A percentile compares a stretch with the other conserved stretches of the same genome.
These are phyloP conservation scores for Phasia obesa DNA, from an alignment of 2,888 invertebrate genomes.

Conservation along the genomic window DNA sequence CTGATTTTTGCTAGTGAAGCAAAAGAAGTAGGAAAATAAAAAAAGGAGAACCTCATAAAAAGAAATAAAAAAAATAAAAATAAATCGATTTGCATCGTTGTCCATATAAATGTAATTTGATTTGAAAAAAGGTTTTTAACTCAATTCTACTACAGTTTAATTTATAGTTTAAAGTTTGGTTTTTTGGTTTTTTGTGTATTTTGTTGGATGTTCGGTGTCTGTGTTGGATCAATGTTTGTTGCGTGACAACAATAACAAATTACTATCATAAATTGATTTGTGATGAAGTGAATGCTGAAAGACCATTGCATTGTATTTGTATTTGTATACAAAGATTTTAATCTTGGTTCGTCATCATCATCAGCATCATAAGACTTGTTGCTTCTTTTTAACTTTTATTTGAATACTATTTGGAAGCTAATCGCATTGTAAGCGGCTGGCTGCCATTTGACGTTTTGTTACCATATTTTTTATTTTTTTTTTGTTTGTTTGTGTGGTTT, in stretches of 20 bases:
- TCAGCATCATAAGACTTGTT: conserved; percentile 31
- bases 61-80: conserved; percentile 3
- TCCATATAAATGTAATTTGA: conserved; percentile 55
- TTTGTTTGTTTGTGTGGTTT: conserved; percentile 28
- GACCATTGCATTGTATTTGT: conserved; percentile 35
- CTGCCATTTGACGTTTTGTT: conserved; percentile 62
- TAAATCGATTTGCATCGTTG: conserved; percentile 57
- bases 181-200: conserved; percentile 25
- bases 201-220: neutral
- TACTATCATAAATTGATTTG: conserved; percentile 68
- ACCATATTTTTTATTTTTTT: conserved; percentile 24
- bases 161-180: conserved; percentile 1
- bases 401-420: conserved; percentile 56
- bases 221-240: conserved; percentile 43
- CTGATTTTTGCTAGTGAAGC: neutral
- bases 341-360: conserved; percentile 52
- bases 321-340: conserved; percentile 54
- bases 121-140: conserved; percentile 29
- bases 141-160: conserved; percentile 14
- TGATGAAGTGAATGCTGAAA: conserved; percentile 60
- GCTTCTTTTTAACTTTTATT: conserved; percentile 37
- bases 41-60: neutral
- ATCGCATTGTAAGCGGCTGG: conserved; percentile 54
- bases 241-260: conserved; percentile 70
- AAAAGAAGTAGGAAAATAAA: neutral